These are phyloP conservation scores for Sebastes steindachneri DNA, from an alignment of 2,797 vertebrate species.

Conservation along the genomic window DNA sequence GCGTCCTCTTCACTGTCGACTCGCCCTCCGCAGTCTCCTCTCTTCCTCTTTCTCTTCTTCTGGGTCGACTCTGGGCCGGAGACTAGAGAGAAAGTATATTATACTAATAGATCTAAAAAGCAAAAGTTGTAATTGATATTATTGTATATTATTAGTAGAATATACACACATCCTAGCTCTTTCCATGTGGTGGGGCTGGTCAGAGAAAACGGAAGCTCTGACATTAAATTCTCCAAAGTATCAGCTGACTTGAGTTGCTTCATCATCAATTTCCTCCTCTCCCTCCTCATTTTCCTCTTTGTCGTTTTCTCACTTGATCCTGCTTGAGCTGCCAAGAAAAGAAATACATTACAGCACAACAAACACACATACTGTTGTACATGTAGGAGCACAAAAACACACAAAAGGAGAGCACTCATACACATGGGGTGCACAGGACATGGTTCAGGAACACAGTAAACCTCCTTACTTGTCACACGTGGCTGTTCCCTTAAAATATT, in stretches of 20 bases:
- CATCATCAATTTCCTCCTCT: constrained; percentile 55
- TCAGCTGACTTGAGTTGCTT: constrained; percentile 46
- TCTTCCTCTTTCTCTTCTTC: constrained; percentile 87
- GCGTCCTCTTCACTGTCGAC: constrained; percentile 80
- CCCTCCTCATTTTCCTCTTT: constrained; percentile 51
- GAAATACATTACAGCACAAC: not conserved
- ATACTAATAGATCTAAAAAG: too few species aligned
- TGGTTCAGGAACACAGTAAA: not conserved
- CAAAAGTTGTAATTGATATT: not conserved
- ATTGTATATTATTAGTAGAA: not conserved
- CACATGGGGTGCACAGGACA: not conserved
- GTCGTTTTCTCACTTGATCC: constrained; percentile 42
- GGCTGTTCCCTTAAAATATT: not conserved
- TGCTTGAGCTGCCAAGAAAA: constrained; percentile 2
- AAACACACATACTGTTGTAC: accelerated
- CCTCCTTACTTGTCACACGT: not conserved
- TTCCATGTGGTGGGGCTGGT: constrained; percentile 82
- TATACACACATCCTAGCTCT: constrained; percentile 86
- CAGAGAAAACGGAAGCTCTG: constrained; percentile 87
- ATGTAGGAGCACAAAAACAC: not conserved
- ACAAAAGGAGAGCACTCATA: not conserved
- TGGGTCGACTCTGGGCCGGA: constrained; percentile 61
- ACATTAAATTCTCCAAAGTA: constrained; percentile 66
- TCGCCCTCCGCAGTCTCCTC: constrained; percentile 64
- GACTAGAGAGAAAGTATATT: constrained; percentile 25